Evolutionary conservation across 2,888 invertebrate genomes (phyloP).

Genomic region (Nephrotoma appendiculata): DNA sequence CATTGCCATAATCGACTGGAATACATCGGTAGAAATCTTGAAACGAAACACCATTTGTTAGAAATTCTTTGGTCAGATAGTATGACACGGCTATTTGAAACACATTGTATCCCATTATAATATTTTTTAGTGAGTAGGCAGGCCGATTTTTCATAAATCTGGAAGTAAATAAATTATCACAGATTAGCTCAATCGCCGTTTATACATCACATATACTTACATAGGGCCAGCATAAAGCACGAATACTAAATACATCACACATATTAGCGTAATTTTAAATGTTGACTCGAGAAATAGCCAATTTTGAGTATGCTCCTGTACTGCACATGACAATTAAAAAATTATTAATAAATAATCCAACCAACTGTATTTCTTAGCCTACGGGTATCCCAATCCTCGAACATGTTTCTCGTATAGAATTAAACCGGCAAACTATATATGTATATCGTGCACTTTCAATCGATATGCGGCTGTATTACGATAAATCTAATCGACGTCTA

Average conservation of each 20-base stretch:
- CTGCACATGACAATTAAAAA: background rate
- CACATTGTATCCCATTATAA: background rate
- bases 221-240: background rate
- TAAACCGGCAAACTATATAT: background rate
- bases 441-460: background rate
- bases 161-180: background rate
- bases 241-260: background rate
- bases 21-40: background rate
- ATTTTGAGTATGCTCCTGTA: background rate
- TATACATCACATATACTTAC: background rate
- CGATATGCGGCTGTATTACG: background rate
- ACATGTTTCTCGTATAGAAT: background rate
- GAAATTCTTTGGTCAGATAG: background rate
- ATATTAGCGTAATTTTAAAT: background rate
- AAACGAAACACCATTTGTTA: background rate
- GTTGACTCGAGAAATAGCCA: background rate
- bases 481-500: background rate
- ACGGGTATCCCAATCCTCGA: background rate
- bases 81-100: background rate
- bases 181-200: background rate
- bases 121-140: background rate
- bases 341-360: background rate
- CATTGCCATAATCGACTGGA: background rate
- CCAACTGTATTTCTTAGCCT: background rate
- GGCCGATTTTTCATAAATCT: background rate